phyloP scores from a whole-genome alignment of 2,888 invertebrate species.

The Epicampocera succincta region DNA sequence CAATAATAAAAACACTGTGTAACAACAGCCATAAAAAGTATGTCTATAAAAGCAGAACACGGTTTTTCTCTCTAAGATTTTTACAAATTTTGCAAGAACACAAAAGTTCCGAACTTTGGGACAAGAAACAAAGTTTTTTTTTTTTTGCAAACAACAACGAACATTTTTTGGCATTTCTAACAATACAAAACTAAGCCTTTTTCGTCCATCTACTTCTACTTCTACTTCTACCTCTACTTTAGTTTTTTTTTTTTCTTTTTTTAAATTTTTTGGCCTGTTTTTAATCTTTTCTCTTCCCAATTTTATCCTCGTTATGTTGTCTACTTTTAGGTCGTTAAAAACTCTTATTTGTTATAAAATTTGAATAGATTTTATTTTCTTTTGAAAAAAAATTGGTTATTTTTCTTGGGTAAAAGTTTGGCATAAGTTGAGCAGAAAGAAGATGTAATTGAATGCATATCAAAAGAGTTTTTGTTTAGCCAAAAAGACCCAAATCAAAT shows the following conservation, averaged over 20 bases:
- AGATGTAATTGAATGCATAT: slow-evolving; percentile 31
- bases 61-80: slow-evolving; percentile 18
- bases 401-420: slow-evolving; percentile 16
- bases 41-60: background rate
- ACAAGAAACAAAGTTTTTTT: background rate
- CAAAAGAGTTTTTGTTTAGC: slow-evolving; percentile 2
- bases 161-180: slow-evolving; percentile 51
- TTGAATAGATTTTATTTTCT: slow-evolving; percentile 55
- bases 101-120: slow-evolving; percentile 29
- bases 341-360: slow-evolving; percentile 37
- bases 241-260: too few species aligned
- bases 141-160: slow-evolving; percentile 7
- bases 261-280: slow-evolving; percentile 40
- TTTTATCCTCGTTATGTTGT: slow-evolving; percentile 58
- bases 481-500: background rate
- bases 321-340: slow-evolving; percentile 33
- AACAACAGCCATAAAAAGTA: slow-evolving; percentile 15
- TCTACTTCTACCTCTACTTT: background rate
- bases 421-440: slow-evolving; percentile 6
- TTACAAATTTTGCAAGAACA: slow-evolving; percentile 42
- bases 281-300: slow-evolving; percentile 24
- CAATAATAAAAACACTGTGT: slow-evolving; percentile 18
- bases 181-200: slow-evolving; percentile 58
- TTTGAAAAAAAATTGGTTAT: background rate
- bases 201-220: background rate